A percentile compares a stretch with the other conserved stretches of the same genome.
Conservation (phyloP, 2,113 vertebrate genomes). For the Choloepus hoffmanni region DNA sequence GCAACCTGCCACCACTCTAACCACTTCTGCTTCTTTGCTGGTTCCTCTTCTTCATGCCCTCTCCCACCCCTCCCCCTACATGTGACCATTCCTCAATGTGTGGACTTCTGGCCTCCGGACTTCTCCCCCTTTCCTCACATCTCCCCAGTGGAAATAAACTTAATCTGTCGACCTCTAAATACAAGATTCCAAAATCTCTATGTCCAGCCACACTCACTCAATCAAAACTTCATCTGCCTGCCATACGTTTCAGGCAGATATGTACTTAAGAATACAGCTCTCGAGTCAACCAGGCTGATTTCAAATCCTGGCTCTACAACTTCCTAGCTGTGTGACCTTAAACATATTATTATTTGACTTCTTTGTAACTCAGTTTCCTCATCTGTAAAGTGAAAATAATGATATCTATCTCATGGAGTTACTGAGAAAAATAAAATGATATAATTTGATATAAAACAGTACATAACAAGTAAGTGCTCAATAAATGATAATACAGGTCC, state of each 20-base stretch:
- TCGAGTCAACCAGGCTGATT: background rate
- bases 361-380: conserved; percentile 43
- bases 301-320: background rate
- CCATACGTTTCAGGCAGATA: background rate
- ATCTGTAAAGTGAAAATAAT: conserved; percentile 37
- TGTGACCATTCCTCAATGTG: background rate
- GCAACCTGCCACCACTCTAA: conserved; percentile 38
- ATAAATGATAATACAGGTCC: conserved; percentile 31
- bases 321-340: background rate
- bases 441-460: background rate
- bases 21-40: conserved; percentile 58
- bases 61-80: background rate
- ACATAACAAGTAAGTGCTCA: conserved; percentile 18
- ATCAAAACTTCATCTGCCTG: conserved; percentile 18
- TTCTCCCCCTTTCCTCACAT: background rate
- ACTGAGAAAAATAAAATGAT: background rate
- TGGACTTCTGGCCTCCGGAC: conserved; percentile 15
- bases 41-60: conserved; percentile 56
- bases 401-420: background rate
- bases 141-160: background rate
- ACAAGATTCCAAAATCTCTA: conserved; percentile 42
- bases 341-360: conserved; percentile 37
- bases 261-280: conserved; percentile 5
- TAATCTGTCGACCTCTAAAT: conserved; percentile 10
- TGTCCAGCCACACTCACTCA: background rate